Evolutionary conservation across 2,797 vertebrate genomes (phyloP).

Genomic region (Steatocranus sp.): DNA sequence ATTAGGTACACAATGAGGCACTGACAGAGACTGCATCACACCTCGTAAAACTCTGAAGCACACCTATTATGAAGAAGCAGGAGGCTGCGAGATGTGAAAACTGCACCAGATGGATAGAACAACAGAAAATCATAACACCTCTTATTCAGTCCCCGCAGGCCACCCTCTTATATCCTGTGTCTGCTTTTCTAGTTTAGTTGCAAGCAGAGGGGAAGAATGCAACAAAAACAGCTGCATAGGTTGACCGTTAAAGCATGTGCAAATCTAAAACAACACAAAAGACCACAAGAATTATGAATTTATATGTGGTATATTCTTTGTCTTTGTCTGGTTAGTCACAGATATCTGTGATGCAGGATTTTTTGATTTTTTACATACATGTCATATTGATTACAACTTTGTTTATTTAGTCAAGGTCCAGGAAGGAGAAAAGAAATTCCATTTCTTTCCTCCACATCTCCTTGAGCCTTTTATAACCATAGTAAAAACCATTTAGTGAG

Average conservation of each 20-base stretch:
- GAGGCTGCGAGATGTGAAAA: conserved; percentile 57
- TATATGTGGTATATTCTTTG: not conserved
- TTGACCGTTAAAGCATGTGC: not conserved
- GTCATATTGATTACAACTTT: conserved; percentile 22
- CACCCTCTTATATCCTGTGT: conserved; percentile 42
- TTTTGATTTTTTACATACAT: not conserved
- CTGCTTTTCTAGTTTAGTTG: conserved; percentile 36
- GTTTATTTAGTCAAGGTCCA: conserved; percentile 29
- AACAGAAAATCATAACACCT: conserved; percentile 53
- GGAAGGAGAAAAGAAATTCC: conserved; percentile 1
- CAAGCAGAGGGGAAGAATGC: not conserved
- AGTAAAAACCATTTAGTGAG: conserved; percentile 43
- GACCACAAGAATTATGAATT: not conserved
- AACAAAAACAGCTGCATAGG: conserved; percentile 36
- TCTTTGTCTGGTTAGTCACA: not conserved
- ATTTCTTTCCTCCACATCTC: conserved; percentile 35
- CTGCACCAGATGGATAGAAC: conserved; percentile 55
- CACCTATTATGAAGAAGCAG: conserved; percentile 54
- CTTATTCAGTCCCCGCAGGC: conserved; percentile 45
- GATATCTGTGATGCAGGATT: not conserved
- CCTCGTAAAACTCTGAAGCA: conserved; percentile 46
- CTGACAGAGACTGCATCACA: conserved; percentile 37
- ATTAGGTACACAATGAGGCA: conserved; percentile 20
- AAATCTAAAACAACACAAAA: not conserved
- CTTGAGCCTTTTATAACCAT: conserved; percentile 24